phyloP scores from a whole-genome alignment of 2,888 invertebrate species.

The Phragmatobia fuliginosa region DNA sequence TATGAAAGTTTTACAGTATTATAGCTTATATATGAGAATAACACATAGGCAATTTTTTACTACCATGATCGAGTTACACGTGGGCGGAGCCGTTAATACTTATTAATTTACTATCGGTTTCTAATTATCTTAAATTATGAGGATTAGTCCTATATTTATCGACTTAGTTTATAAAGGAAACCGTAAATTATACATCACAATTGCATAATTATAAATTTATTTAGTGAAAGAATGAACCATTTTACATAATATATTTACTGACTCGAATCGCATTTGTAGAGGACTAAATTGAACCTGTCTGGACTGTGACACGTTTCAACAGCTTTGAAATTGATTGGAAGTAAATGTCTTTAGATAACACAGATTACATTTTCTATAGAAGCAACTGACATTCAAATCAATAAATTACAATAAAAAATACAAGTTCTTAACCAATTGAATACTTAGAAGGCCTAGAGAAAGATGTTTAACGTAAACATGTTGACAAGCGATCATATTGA shows the following conservation, averaged over 20 bases:
- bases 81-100: too few relatives aligned
- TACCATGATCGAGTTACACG: too few relatives aligned
- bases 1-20: too few relatives aligned
- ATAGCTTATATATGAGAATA: too few relatives aligned
- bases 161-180: constrained; percentile 20
- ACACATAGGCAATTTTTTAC: too few relatives aligned
- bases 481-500: background rate
- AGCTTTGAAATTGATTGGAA: constrained; percentile 36
- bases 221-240: constrained; percentile 22
- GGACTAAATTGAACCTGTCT: constrained; percentile 32
- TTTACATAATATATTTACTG: constrained; percentile 34
- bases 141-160: too few relatives aligned
- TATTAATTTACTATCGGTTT: too few relatives aligned
- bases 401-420: background rate
- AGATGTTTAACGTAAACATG: background rate
- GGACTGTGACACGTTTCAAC: constrained; percentile 28
- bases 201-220: constrained; percentile 34
- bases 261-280: constrained; percentile 17
- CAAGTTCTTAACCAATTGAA: too few relatives aligned
- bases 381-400: background rate
- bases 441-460: too few relatives aligned
- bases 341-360: background rate
- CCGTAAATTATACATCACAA: constrained; percentile 28
- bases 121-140: too few relatives aligned
- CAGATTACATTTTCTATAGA: background rate